These are phyloP conservation scores for Galaxias olidus DNA, from an alignment of 2,797 vertebrate species.

Conservation along the genomic window DNA sequence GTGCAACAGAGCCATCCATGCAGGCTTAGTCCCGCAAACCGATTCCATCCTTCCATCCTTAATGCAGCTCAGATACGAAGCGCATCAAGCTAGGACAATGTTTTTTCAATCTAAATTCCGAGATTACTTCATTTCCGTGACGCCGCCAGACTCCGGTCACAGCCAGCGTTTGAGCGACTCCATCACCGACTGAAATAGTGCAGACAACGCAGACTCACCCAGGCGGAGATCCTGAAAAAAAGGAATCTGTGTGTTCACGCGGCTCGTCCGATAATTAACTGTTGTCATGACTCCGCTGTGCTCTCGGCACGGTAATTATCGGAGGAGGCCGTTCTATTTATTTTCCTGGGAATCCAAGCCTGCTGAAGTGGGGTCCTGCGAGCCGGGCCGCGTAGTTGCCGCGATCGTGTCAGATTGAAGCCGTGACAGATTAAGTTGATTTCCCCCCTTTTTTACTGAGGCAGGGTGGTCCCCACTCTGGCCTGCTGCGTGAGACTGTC, in stretches of 20 bases:
- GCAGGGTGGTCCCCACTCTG: slow-evolving; percentile 73
- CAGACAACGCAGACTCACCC: slow-evolving; percentile 49
- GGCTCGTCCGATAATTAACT: slow-evolving; percentile 61
- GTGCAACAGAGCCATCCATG: slow-evolving; percentile 21
- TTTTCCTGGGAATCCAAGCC: slow-evolving; percentile 65
- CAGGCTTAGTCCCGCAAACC: slow-evolving; percentile 35
- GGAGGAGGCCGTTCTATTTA: slow-evolving; percentile 65
- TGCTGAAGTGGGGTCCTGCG: slow-evolving; percentile 42
- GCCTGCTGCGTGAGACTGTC: slow-evolving; percentile 59
- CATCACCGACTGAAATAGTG: slow-evolving; percentile 61
- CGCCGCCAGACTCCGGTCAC: slow-evolving; percentile 57
- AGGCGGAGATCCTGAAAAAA: slow-evolving; percentile 31
- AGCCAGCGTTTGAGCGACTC: slow-evolving; percentile 66
- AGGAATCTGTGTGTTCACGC: slow-evolving; percentile 40
- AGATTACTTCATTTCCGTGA: slow-evolving; percentile 62
- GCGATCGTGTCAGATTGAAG: slow-evolving; percentile 63
- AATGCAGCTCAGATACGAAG: slow-evolving; percentile 41
- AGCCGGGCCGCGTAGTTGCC: slow-evolving; percentile 43
- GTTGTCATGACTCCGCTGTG: slow-evolving; percentile 64
- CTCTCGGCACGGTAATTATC: slow-evolving; percentile 53
- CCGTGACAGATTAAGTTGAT: slow-evolving; percentile 58
- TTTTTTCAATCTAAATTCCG: slow-evolving; percentile 63
- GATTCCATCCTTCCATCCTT: slow-evolving; percentile 21
- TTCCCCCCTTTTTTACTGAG: slow-evolving; percentile 35
- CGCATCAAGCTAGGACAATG: slow-evolving; percentile 49